phyloP scores from a whole-genome alignment of 2,113 vertebrate genomes.

The Microtus ochrogaster region DNA sequence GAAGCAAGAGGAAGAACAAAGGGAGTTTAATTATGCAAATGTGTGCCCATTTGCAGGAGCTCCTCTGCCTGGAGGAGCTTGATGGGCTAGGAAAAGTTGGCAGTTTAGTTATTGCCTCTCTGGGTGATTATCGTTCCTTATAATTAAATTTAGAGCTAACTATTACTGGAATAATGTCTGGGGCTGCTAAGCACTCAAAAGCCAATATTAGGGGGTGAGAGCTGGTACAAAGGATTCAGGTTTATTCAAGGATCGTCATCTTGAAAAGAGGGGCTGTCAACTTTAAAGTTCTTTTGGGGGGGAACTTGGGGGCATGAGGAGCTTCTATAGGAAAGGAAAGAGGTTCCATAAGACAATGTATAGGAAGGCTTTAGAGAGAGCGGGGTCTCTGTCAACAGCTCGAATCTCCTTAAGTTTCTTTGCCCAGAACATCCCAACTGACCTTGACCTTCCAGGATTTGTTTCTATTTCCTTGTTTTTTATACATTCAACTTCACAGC shows the following conservation, averaged over 20 bases:
- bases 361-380: background rate
- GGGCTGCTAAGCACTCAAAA: background rate
- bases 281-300: background rate
- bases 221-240: background rate
- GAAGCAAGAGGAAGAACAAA: conserved; percentile 24
- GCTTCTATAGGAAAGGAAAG: background rate
- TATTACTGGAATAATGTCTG: background rate
- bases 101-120: conserved; percentile 40
- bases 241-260: background rate
- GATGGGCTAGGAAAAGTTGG: background rate
- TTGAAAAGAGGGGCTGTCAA: background rate
- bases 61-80: background rate
- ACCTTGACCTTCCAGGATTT: background rate
- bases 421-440: background rate
- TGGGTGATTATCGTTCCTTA: conserved; percentile 36
- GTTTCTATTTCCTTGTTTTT: background rate
- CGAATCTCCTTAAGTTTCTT: background rate
- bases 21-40: conserved; percentile 58
- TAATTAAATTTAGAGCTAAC: conserved; percentile 63
- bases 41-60: background rate
- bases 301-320: background rate
- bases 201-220: background rate
- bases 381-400: background rate
- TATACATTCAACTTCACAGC: background rate
- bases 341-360: too few species aligned